Conservation (phyloP, 1,140 invertebrate species). For the Bombus huntii region DNA sequence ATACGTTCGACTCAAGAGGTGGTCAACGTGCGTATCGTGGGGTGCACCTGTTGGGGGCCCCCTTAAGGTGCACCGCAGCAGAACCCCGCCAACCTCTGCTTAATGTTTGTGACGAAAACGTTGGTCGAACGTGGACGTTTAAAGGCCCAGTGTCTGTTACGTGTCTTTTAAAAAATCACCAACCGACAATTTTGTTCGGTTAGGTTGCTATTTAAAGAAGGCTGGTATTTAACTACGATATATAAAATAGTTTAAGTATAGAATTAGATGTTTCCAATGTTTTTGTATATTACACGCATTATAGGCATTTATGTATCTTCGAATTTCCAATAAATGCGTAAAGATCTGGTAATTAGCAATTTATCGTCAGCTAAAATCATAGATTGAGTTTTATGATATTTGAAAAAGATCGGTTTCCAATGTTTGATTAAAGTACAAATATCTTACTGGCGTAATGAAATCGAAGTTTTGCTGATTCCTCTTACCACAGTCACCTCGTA, state of each 20-base stretch:
- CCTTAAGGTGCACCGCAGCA: conserved; percentile 41
- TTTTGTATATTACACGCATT: too few relatives aligned
- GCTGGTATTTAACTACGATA: background rate
- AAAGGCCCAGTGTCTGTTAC: conserved; percentile 63
- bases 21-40: conserved; percentile 36
- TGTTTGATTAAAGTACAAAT: background rate
- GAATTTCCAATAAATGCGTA: background rate
- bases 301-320: too few relatives aligned
- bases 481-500: too few relatives aligned
- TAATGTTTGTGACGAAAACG: conserved; percentile 68
- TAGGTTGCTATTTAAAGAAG: background rate
- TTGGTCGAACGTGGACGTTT: conserved; percentile 58
- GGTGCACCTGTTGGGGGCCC: conserved; percentile 73
- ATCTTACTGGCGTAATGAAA: background rate
- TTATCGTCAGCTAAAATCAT: too few relatives aligned
- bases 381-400: background rate
- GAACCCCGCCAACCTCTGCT: conserved; percentile 7
- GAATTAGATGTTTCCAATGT: background rate
- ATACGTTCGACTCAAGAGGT: conserved; percentile 62
- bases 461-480: background rate
- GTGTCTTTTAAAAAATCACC: conserved; percentile 36
- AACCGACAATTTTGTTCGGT: background rate
- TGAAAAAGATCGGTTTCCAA: background rate
- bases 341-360: background rate
- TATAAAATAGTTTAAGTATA: background rate